Base-by-base conservation (phyloP, 2,797 vertebrate species). In the Girardinus metallicus region DNA sequence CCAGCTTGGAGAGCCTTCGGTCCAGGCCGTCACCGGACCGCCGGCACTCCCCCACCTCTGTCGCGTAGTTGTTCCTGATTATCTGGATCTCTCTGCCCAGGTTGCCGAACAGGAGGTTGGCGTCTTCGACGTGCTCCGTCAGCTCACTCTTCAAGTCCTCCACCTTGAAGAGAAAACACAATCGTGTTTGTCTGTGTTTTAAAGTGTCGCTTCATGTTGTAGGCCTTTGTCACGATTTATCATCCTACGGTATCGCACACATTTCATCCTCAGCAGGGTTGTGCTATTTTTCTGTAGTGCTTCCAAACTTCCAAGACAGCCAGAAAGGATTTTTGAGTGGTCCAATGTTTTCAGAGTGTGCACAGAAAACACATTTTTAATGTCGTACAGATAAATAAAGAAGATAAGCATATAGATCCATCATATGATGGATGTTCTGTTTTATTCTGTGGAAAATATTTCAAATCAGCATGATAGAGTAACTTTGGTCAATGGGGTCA, bases 1-100 rank as follows among this genome's bases (percentile, higher is more conserved):
- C 98, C 76, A 99, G 93, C 85, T 96, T 97, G 62, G 95, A 93
- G 49, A 99, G 64, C 41, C 97, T 94, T n/a, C 88, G 94, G 39
- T 96, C 94, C 68, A 98, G 93, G n/a, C 96, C 94, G 0, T 96
- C 95, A 1, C 93, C 93, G 68, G 95, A 95, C 8, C 86, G 89
- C 57, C 92, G 93, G 81, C 96, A 97, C 79, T 95, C 96, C 0
- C 90, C 85, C 1, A 95, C 86, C 83, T 96, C 96, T 0, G 88
- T 94, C 53, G 92, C 70, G 51, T 95, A 82, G 39, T 94, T 94
- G 81, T 84, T 93, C 44, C 88, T 92, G 0, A 96, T 94, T 29
- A 91, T 93, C 3, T 95, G 88, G 68, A 97, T 94, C 66, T 97
- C 94, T 11, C 89, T 90, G 26, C 86, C 91, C 73, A 97, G 81